Conservation (phyloP, 2,888 invertebrate genomes). For the Euzophera pinguis region DNA sequence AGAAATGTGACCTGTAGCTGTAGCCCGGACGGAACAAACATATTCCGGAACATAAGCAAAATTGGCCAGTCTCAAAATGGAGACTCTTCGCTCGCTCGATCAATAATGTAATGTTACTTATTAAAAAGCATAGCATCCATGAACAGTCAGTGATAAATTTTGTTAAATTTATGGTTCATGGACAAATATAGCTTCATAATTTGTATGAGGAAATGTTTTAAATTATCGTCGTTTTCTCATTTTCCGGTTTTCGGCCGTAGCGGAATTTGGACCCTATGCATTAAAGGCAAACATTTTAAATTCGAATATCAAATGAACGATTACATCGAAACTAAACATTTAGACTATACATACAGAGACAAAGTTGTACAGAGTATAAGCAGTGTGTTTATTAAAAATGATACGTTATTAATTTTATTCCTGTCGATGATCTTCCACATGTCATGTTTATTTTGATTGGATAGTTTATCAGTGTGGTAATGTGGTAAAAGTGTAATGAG, state of each 20-base stretch:
- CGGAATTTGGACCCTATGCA: neutral
- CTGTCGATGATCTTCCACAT: neutral
- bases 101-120: no score
- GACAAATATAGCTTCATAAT: neutral
- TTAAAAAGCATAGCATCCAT: no score
- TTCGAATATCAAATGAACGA: neutral
- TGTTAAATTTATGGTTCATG: neutral
- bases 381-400: neutral
- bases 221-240: constrained; percentile 3
- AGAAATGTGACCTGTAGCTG: no score
- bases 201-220: constrained; percentile 5
- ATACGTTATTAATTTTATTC: neutral
- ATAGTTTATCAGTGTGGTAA: constrained; percentile 1
- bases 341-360: neutral
- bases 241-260: neutral
- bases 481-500: constrained; percentile 65
- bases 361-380: neutral
- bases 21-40: no score
- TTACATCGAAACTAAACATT: neutral
- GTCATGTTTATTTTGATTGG: neutral
- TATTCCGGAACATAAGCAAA: no score
- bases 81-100: no score
- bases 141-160: neutral
- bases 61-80: no score
- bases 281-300: neutral